Conservation (phyloP, 1,140 invertebrate genomes). For the Anastrepha obliqua region DNA sequence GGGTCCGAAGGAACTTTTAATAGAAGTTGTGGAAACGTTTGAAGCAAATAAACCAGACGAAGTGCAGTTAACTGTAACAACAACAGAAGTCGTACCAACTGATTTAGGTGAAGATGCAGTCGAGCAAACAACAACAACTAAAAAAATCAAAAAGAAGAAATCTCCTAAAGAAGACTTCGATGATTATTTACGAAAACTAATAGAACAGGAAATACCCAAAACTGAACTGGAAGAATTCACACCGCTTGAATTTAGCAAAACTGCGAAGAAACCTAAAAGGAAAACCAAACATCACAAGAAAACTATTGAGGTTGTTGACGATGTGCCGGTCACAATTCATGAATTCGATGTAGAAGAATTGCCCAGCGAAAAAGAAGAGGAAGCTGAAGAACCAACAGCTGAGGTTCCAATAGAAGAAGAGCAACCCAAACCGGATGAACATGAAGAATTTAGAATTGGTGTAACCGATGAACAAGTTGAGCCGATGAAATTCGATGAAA, state of each 20-base stretch:
- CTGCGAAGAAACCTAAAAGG: conserved; percentile 70
- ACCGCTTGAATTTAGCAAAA: conserved; percentile 68
- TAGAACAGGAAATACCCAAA: conserved; percentile 72
- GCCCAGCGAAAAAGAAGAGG: conserved; percentile 57
- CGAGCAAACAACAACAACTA: conserved; percentile 57
- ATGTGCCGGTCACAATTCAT: conserved; percentile 65
- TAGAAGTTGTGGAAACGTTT: conserved; percentile 73
- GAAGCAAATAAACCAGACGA: conserved; percentile 72
- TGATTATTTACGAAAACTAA: conserved; percentile 70
- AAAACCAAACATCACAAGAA: conserved; percentile 67
- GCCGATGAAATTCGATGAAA: conserved; percentile 53
- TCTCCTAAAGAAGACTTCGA: conserved; percentile 68
- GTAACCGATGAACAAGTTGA: conserved; percentile 63
- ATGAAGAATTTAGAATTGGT: conserved; percentile 51
- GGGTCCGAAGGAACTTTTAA: conserved; percentile 74
- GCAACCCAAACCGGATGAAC: conserved; percentile 23
- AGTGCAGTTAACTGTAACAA: conserved; percentile 65
- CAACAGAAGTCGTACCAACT: conserved; percentile 66
- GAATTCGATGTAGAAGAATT: conserved; percentile 67
- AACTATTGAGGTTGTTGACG: conserved; percentile 62
- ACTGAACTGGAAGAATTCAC: conserved; percentile 73
- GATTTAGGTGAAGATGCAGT: conserved; percentile 61
- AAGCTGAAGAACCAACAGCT: conserved; percentile 27
- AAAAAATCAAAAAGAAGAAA: conserved; percentile 69
- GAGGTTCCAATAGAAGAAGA: conserved; percentile 55